Evolutionary conservation across 2,113 vertebrate genomes (phyloP).

Genomic region (Artemisiospiza belli): DNA sequence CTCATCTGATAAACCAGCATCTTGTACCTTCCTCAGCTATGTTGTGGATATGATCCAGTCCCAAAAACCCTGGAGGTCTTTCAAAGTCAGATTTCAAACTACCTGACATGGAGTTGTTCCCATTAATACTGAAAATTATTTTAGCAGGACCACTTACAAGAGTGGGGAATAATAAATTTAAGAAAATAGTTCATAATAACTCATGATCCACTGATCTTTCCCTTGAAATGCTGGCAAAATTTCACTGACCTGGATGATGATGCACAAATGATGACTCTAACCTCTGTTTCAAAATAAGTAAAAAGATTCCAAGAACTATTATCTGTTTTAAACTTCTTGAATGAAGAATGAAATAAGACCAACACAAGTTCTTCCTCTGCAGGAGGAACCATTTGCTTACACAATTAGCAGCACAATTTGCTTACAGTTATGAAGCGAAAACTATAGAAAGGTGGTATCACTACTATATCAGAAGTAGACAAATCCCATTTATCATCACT

Average conservation of each 20-base stretch:
- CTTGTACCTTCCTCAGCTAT: neutral
- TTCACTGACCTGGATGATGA: neutral
- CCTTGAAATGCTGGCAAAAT: neutral
- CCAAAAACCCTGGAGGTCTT: neutral
- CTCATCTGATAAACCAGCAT: neutral
- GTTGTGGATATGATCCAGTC: neutral
- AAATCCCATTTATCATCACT: neutral
- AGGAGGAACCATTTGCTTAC: neutral
- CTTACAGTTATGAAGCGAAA: neutral
- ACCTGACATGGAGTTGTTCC: neutral
- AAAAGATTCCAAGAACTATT: neutral
- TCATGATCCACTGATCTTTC: neutral
- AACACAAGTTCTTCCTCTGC: neutral
- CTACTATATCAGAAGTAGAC: neutral
- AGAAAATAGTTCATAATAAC: neutral
- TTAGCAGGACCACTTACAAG: neutral
- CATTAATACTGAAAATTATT: neutral
- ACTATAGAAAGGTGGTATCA: neutral
- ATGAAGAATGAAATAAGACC: neutral
- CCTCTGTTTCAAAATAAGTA: neutral
- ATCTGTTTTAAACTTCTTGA: neutral
- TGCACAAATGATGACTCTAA: neutral
- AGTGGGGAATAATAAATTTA: neutral
- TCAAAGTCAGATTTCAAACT: neutral
- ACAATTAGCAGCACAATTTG: neutral